Evolutionary conservation across 2,888 invertebrate species (phyloP), one percentile per base, ranked within the genome.

Genomic region (Hypomecis atomaria): DNA sequence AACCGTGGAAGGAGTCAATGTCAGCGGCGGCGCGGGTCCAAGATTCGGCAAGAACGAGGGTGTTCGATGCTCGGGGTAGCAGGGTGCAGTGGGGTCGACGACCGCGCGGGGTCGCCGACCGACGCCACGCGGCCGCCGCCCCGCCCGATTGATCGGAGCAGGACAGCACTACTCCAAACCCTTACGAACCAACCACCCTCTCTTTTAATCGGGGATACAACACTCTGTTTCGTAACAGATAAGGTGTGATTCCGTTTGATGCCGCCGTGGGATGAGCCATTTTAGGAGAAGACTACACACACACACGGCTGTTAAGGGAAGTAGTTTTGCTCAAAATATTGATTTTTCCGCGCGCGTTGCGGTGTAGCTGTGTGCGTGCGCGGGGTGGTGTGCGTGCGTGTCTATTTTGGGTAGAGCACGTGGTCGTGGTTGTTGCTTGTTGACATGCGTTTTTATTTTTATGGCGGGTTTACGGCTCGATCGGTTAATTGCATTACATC

Each of bases 241-340:
- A 91, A 84, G 85, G 90, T 84, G 72, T 81, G 77, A 81, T 88
- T 91, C 81, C 58, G 82, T 76, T 78, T 78, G 50, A 45, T 59
- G 69, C 65, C 64, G 65, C 67, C 62, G 59, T 68, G 47, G 43
- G 74, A 78, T 87, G 71, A 69, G 78, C 68, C 84, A 75, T 85
- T 86, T 69, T 59, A 62, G 72, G 66, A 50, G 69, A 69, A 4
- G 53, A 53, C 61, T 42, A 58, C 73, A 84, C 84, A 78, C 91
- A 90, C 90, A 91, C 91, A 85, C 70, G 71, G 75, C 77, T 78
- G 81, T 74, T 86, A 84, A 86, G 89, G 92, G 92, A 92, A 91
- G 90, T 88, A 90, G 90, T 90, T 92, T 91, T 90, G 92, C 91
- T 92, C 89, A 90, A 91, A 92, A 92, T 92, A 92, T 92, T 92